Percentiles rank a stretch among this genome's conserved stretches.
phyloP scores from a whole-genome alignment of 2,113 vertebrate species.

The Ahaetulla prasina region DNA sequence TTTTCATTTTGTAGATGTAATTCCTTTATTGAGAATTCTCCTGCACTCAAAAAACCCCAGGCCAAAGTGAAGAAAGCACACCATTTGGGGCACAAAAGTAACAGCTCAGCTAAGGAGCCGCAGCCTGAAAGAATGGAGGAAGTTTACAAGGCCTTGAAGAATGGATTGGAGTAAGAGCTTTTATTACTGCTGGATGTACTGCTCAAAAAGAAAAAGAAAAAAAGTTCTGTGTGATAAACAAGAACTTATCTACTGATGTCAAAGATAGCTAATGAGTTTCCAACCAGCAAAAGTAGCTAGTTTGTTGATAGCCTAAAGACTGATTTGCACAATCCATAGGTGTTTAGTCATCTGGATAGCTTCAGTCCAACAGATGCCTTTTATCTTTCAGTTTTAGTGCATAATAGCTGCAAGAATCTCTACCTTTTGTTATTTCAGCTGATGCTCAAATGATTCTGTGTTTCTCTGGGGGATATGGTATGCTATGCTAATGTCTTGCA shows the following conservation, averaged over 20 bases:
- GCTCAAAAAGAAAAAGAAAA: not conserved
- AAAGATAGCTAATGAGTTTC: not conserved
- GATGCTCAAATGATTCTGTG: not conserved
- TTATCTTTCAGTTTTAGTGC: not conserved
- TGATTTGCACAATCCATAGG: not conserved
- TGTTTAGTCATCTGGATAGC: not conserved
- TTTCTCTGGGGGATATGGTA: not conserved
- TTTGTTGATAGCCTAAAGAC: not conserved
- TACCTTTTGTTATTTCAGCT: not conserved
- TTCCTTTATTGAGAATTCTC: constrained; percentile 94
- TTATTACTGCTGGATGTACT: constrained; percentile 15
- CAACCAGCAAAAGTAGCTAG: not conserved
- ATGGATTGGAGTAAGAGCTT: constrained; percentile 87
- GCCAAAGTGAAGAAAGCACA: constrained; percentile 93
- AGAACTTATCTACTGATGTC: not conserved
- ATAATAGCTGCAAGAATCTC: not conserved
- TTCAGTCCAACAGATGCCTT: not conserved
- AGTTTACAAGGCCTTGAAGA: constrained; percentile 87
- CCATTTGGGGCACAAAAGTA: constrained; percentile 86
- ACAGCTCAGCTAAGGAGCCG: constrained; percentile 82
- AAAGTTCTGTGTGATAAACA: not conserved
- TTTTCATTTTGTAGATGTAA: constrained; percentile 80
- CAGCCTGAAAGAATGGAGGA: constrained; percentile 92
- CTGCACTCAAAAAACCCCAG: constrained; percentile 87
- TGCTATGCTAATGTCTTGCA: not conserved